A percentile compares a stretch with the other conserved stretches of the same genome.
These are phyloP conservation scores for Cataglyphis altisquamis DNA, from an alignment of 2,888 invertebrate genomes.

Conservation along the genomic window DNA sequence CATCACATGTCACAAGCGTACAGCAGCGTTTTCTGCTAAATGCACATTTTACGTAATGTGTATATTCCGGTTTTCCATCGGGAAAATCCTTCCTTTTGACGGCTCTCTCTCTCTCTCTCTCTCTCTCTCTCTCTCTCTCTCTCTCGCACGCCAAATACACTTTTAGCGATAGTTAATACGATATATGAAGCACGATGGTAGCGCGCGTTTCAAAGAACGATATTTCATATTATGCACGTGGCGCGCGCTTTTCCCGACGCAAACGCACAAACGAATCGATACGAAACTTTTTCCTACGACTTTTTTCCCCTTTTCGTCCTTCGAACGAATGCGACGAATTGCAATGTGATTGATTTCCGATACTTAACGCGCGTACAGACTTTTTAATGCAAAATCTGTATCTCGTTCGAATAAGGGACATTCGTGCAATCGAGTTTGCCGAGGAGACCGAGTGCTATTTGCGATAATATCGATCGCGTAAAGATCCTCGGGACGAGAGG, in stretches of 20 bases:
- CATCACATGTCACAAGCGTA: background rate
- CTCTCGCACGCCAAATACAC: background rate
- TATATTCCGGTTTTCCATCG: background rate
- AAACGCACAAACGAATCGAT: background rate
- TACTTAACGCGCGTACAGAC: background rate
- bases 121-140: too few relatives aligned
- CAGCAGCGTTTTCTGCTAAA: background rate
- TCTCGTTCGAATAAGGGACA: background rate
- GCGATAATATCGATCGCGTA: conserved; percentile 1
- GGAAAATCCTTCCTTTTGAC: background rate
- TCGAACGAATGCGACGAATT: background rate
- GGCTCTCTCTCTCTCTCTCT: too few relatives aligned
- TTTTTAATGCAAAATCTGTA: conserved; percentile 3
- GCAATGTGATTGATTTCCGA: conserved; percentile 19
- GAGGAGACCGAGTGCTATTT: background rate
- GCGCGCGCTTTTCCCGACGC: background rate
- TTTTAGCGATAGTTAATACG: conserved; percentile 34
- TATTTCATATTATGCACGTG: background rate
- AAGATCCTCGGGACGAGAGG: background rate
- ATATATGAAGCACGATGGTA: conserved; percentile 1
- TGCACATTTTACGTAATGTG: conserved; percentile 5
- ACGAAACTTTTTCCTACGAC: conserved; percentile 6
- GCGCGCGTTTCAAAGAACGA: conserved; percentile 37
- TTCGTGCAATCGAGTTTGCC: background rate
- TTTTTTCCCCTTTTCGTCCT: background rate